Conservation (phyloP, 2,888 invertebrate species). For the Drosophila basisetae region DNA sequence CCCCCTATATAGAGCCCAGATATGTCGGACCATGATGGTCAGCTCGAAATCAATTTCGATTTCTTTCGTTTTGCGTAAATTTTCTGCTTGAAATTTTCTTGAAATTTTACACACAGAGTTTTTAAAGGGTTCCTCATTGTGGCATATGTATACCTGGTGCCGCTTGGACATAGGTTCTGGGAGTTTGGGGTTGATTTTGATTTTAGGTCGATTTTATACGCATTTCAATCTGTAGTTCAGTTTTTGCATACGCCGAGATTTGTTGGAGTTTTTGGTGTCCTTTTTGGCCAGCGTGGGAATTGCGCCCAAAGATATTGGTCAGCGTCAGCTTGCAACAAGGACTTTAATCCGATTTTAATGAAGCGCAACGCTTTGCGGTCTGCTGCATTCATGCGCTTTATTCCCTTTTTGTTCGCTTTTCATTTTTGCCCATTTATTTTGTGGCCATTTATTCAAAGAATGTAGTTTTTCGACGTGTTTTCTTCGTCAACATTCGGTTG, state of each 20-base stretch:
- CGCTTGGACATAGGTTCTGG: slow-evolving; percentile 8
- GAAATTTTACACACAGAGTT: slow-evolving; percentile 60
- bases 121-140: slow-evolving; percentile 55
- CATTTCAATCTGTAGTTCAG: slow-evolving; percentile 59
- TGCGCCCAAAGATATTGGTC: slow-evolving; percentile 54
- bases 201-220: slow-evolving; percentile 64
- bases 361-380: slow-evolving; percentile 85
- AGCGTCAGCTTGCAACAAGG: slow-evolving; percentile 54
- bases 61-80: slow-evolving; percentile 57
- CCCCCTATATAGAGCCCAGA: slow-evolving; percentile 40
- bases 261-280: slow-evolving; percentile 30
- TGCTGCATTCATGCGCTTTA: slow-evolving; percentile 49
- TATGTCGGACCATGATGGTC: slow-evolving; percentile 18
- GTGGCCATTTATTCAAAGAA: slow-evolving; percentile 14
- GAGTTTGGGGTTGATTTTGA: slow-evolving; percentile 58
- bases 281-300: slow-evolving; percentile 81
- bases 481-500: slow-evolving; percentile 9
- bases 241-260: slow-evolving; percentile 70
- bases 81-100: slow-evolving; percentile 76
- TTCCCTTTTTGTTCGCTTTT: slow-evolving; percentile 22
- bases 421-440: slow-evolving; percentile 39
- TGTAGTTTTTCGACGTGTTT: slow-evolving; percentile 21
- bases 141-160: slow-evolving; percentile 29
- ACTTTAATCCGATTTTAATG: slow-evolving; percentile 85
- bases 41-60: slow-evolving; percentile 46